These are phyloP conservation scores for Ricordea florida DNA, from an alignment of 92 coral and sea anemone genomes.

Conservation along the genomic window DNA sequence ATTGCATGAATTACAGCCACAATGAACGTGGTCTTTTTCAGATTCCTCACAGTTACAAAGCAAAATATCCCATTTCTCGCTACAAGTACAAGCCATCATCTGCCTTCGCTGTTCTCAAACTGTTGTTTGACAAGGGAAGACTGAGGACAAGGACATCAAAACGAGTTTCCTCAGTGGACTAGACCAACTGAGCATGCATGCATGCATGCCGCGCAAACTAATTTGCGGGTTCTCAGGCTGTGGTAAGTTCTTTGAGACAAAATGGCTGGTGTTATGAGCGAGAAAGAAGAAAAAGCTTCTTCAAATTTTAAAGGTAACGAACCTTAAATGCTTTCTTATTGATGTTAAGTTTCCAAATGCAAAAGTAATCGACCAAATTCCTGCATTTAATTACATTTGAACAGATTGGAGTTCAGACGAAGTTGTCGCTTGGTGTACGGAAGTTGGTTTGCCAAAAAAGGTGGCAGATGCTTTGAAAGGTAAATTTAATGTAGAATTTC, in stretches of 20 bases:
- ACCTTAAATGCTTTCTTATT: neutral
- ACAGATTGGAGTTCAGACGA: neutral
- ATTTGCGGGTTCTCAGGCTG: no score
- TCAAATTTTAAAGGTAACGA: constrained; percentile 3
- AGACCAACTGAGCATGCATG: no score
- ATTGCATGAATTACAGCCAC: constrained; percentile 23
- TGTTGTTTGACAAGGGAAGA: neutral
- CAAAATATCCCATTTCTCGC: constrained; percentile 2
- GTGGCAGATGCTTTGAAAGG: neutral
- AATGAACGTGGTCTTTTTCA: constrained; percentile 16
- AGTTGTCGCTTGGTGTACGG: neutral
- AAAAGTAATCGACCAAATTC: neutral
- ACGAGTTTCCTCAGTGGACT: no score
- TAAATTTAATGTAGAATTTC: neutral
- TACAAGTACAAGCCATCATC: neutral
- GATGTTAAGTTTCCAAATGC: neutral
- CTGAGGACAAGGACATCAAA: neutral
- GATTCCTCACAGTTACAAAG: constrained; percentile 5
- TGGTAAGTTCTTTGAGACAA: neutral
- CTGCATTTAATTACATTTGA: neutral
- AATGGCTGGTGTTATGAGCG: constrained; percentile 2
- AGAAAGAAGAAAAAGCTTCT: neutral
- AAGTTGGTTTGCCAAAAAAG: neutral
- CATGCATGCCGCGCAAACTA: no score
- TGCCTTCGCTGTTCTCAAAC: no score